phyloP scores from a whole-genome alignment of 2,113 vertebrate genomes.

The Columba janthina region DNA sequence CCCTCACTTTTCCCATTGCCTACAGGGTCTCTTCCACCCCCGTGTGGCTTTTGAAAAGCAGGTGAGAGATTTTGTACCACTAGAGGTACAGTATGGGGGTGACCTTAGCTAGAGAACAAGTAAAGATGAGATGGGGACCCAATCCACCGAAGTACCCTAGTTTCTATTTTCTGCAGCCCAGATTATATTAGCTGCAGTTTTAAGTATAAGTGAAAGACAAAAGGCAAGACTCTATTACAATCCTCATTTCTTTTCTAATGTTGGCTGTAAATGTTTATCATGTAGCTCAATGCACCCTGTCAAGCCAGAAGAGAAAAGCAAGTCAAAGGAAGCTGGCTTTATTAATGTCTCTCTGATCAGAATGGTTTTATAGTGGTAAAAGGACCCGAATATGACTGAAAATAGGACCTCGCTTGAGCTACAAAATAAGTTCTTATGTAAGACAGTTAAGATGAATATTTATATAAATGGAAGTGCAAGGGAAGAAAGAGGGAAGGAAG shows the following conservation, averaged over 20 bases:
- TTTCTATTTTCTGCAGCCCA: background rate
- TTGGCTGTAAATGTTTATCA: slow-evolving; percentile 26
- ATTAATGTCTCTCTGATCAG: slow-evolving; percentile 14
- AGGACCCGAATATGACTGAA: background rate
- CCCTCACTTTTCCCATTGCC: background rate
- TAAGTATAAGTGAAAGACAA: background rate
- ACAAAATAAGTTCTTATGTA: background rate
- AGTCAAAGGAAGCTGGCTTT: background rate
- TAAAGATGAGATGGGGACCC: background rate
- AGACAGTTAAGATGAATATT: background rate
- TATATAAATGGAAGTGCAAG: background rate
- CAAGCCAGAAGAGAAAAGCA: background rate
- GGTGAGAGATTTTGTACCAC: background rate
- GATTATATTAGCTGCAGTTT: background rate
- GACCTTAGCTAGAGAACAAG: background rate
- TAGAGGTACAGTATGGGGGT: background rate
- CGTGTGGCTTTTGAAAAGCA: accelerated
- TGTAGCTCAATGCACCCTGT: background rate
- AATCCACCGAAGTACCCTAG: background rate
- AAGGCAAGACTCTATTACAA: background rate
- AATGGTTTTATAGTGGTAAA: background rate
- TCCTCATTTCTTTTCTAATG: slow-evolving; percentile 34
- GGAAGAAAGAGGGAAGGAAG: background rate
- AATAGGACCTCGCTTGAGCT: background rate
- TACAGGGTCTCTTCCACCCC: background rate